Evolutionary conservation across 2,888 invertebrate genomes (phyloP).

Genomic region (Villa cingulata): DNA sequence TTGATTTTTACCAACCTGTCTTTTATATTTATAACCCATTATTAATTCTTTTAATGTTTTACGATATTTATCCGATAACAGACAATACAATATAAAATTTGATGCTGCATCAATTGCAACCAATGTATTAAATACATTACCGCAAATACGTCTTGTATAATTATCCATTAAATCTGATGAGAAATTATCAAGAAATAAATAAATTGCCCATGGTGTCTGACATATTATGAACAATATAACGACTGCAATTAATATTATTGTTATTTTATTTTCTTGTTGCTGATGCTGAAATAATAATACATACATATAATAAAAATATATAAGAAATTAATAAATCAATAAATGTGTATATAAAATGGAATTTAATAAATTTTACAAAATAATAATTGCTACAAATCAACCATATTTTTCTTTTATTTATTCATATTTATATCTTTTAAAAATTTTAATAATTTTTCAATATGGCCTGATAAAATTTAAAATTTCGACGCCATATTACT

Average conservation of each 20-base stretch:
- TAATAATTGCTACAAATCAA: no score
- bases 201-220: slow-evolving; percentile 56
- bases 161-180: slow-evolving; percentile 9
- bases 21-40: slow-evolving; percentile 21
- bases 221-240: slow-evolving; percentile 62
- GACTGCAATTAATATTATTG: slow-evolving; percentile 60
- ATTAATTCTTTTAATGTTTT: slow-evolving; percentile 39
- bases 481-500: no score
- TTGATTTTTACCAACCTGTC: slow-evolving; percentile 9
- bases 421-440: background rate
- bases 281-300: slow-evolving; percentile 26
- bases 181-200: slow-evolving; percentile 28
- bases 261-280: slow-evolving; percentile 55
- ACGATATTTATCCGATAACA: slow-evolving; percentile 60
- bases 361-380: no score
- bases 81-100: slow-evolving; percentile 66
- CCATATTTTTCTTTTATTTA: background rate
- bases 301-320: slow-evolving; percentile 5
- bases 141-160: slow-evolving; percentile 37
- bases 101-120: slow-evolving; percentile 58
- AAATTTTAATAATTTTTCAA: no score
- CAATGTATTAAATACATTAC: slow-evolving; percentile 58
- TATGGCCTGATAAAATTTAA: no score
- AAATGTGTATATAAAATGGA: background rate
- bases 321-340: background rate